Conservation (phyloP, 2,113 vertebrate genomes). For the Macaca mulatta region DNA sequence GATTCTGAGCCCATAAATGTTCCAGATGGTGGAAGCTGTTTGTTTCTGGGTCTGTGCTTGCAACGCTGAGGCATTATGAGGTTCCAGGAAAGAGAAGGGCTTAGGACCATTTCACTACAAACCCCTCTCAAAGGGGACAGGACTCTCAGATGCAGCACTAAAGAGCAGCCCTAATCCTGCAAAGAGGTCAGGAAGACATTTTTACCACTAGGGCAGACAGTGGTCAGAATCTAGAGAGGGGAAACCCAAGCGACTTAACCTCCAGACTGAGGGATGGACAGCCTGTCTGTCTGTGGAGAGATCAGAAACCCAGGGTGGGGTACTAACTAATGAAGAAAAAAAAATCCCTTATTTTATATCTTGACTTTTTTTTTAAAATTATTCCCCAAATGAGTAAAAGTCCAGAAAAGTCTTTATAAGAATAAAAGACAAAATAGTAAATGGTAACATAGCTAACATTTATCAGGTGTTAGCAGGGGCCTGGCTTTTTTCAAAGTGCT, state of each 20-base stretch:
- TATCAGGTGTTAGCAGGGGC: not conserved
- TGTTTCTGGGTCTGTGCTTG: not conserved
- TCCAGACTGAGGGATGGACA: not conserved
- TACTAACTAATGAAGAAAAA: not conserved
- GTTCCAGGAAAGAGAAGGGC: not conserved
- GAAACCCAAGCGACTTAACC: not conserved
- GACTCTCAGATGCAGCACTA: not conserved
- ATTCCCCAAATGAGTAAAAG: not conserved
- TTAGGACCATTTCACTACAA: not conserved
- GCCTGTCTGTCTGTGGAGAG: not conserved
- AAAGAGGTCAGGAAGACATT: not conserved
- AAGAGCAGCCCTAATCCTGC: not conserved
- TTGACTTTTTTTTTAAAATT: not conserved
- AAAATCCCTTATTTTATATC: not conserved
- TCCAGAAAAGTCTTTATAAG: not conserved
- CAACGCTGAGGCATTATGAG: not conserved
- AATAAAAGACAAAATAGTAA: not conserved
- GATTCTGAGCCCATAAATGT: not conserved
- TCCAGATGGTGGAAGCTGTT: not conserved
- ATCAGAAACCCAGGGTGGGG: not conserved
- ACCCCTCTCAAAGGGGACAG: not conserved
- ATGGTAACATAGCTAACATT: not conserved
- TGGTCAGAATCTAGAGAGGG: not conserved
- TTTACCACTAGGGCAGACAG: not conserved
- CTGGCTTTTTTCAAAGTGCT: not conserved